Percentiles rank a stretch among this genome's conserved stretches.
Evolutionary conservation across 2,113 vertebrate species (phyloP).

Genomic region (Aldabrachelys gigantea): DNA sequence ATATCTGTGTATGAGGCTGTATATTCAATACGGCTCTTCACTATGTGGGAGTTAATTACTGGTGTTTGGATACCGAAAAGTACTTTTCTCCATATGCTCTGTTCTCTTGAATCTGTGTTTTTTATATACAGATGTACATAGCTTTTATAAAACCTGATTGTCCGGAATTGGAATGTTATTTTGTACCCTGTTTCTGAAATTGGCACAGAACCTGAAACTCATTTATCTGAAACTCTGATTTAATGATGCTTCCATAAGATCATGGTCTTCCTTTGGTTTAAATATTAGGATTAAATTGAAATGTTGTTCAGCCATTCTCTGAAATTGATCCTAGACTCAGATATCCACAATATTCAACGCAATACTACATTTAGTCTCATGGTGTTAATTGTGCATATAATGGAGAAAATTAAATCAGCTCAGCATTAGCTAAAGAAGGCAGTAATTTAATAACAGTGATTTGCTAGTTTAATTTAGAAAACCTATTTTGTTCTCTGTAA

Average conservation of each 20-base stretch:
- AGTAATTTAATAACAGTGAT: not conserved
- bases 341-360: not conserved
- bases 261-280: not conserved
- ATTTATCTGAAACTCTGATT: not conserved
- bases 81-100: not conserved
- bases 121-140: not conserved
- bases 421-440: not conserved
- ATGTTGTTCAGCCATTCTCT: not conserved
- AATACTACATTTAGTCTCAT: accelerated
- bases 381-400: accelerated
- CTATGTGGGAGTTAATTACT: conserved; percentile 7
- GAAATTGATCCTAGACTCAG: not conserved
- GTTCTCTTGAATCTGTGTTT: conserved; percentile 6
- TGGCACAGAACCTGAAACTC: conserved; percentile 20
- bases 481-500: not conserved
- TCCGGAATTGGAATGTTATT: not conserved
- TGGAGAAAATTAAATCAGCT: not conserved
- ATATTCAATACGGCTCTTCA: not conserved
- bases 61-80: conserved; percentile 21
- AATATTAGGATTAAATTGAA: not conserved
- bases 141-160: not conserved
- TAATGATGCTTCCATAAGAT: not conserved
- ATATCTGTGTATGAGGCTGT: not conserved
- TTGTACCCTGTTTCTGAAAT: conserved; percentile 42
- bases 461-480: not conserved